These are phyloP conservation scores for Erynnis tages DNA, from an alignment of 2,888 invertebrate genomes.

Conservation along the genomic window DNA sequence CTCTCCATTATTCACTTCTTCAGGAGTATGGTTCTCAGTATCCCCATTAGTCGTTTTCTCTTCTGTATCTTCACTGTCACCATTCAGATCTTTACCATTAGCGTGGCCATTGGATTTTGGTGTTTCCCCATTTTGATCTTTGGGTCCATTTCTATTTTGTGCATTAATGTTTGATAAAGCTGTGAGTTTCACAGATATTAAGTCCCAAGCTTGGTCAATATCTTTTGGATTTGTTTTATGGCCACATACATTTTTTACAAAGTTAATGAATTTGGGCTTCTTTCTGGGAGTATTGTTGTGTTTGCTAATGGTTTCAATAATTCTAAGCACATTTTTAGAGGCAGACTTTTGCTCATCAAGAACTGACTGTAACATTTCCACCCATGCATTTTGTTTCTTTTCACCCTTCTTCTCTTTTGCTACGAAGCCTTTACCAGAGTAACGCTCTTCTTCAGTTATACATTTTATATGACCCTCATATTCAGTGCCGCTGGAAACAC, in stretches of 20 bases:
- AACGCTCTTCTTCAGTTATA: slow-evolving; percentile 92
- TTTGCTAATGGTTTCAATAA: slow-evolving; percentile 85
- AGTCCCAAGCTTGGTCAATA: slow-evolving; percentile 86
- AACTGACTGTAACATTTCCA: slow-evolving; percentile 85
- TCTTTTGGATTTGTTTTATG: slow-evolving; percentile 79
- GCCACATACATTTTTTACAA: slow-evolving; percentile 84
- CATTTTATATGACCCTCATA: slow-evolving; percentile 92
- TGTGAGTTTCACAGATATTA: slow-evolving; percentile 80
- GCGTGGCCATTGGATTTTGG: slow-evolving; percentile 34
- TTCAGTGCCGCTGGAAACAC: slow-evolving; percentile 84
- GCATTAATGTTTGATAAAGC: slow-evolving; percentile 61
- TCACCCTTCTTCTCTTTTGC: slow-evolving; percentile 92
- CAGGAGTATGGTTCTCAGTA: slow-evolving; percentile 23
- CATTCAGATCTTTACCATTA: slow-evolving; percentile 18
- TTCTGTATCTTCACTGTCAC: slow-evolving; percentile 25
- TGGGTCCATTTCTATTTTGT: slow-evolving; percentile 40
- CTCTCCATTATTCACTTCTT: slow-evolving; percentile 25
- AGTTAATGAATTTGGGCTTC: slow-evolving; percentile 91
- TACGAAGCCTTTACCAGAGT: slow-evolving; percentile 90
- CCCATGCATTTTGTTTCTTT: slow-evolving; percentile 92
- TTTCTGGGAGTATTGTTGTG: slow-evolving; percentile 93
- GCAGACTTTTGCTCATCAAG: slow-evolving; percentile 80
- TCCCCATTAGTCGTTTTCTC: slow-evolving; percentile 30
- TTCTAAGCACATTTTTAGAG: slow-evolving; percentile 78
- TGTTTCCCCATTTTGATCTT: slow-evolving; percentile 46